A percentile compares a stretch with the other conserved stretches of the same genome.
Conservation (phyloP, 2,113 vertebrate genomes). For the Hippocampus abdominalis region DNA sequence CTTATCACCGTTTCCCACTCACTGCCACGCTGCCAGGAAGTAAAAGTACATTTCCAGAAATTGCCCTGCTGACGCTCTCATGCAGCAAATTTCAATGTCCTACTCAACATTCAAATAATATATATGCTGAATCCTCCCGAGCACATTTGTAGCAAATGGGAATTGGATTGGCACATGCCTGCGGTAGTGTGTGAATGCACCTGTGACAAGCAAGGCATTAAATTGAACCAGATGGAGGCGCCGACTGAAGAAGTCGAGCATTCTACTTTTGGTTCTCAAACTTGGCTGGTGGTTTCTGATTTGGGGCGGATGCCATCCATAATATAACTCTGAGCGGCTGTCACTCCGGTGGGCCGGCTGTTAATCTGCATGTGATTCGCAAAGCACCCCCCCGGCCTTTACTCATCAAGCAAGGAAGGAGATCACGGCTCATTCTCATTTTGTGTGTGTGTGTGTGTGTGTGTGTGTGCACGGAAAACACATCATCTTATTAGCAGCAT, state of each 20-base stretch:
- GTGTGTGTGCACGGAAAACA: background rate
- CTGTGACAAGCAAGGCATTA: slow-evolving; percentile 24
- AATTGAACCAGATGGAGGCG: slow-evolving; percentile 38
- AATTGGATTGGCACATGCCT: slow-evolving; percentile 47
- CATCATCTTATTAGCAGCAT: background rate
- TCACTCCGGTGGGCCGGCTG: background rate
- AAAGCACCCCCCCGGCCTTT: background rate
- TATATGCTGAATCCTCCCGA: slow-evolving; percentile 24
- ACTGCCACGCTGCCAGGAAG: background rate
- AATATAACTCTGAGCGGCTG: background rate
- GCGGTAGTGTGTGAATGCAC: slow-evolving; percentile 18
- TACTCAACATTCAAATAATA: slow-evolving; percentile 18
- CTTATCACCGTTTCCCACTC: background rate
- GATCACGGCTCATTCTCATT: background rate
- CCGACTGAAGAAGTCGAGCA: slow-evolving; percentile 19
- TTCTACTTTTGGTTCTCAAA: slow-evolving; percentile 25
- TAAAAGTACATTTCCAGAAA: slow-evolving; percentile 13
- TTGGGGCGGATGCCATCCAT: slow-evolving; percentile 3
- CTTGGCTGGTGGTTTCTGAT: slow-evolving; percentile 24
- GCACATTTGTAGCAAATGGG: slow-evolving; percentile 43
- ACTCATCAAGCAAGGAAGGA: slow-evolving; percentile 6
- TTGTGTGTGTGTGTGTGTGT: too few relatives aligned
- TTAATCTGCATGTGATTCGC: slow-evolving; percentile 1
- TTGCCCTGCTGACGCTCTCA: slow-evolving; percentile 2
- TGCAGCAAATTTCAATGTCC: background rate